These are phyloP conservation scores for Agonopterix alstromeriana DNA, from an alignment of 2,888 invertebrate genomes.

Conservation along the genomic window DNA sequence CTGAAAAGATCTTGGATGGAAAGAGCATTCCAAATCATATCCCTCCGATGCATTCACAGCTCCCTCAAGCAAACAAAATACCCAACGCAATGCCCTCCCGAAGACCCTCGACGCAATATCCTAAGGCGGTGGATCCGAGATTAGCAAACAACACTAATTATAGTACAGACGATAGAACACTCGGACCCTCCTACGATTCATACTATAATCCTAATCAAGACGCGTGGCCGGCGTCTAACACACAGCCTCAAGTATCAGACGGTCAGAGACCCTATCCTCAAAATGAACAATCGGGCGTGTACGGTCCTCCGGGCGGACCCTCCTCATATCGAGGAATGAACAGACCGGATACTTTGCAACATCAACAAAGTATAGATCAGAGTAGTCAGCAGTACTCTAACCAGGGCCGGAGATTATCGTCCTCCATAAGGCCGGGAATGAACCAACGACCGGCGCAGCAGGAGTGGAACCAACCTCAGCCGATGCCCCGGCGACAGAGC, in stretches of 20 bases:
- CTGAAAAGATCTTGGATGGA: constrained; percentile 69
- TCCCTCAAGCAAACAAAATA: constrained; percentile 60
- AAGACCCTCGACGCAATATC: constrained; percentile 46
- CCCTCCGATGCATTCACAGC: constrained; percentile 71
- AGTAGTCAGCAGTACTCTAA: constrained; percentile 49
- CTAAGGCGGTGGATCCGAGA: constrained; percentile 48
- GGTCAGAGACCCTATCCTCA: constrained; percentile 44
- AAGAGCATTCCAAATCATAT: constrained; percentile 76
- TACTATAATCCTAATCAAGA: constrained; percentile 54
- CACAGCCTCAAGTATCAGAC: constrained; percentile 40
- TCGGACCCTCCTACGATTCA: constrained; percentile 45
- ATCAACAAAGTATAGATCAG: constrained; percentile 53
- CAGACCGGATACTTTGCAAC: constrained; percentile 44
- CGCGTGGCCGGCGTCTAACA: constrained; percentile 40
- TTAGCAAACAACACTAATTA: constrained; percentile 54
- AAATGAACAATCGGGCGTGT: constrained; percentile 44
- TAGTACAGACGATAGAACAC: constrained; percentile 47
- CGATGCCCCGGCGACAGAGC: constrained; percentile 37
- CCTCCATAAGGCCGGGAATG: constrained; percentile 40
- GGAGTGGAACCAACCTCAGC: constrained; percentile 49
- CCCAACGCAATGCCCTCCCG: constrained; percentile 62
- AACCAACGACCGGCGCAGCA: constrained; percentile 49
- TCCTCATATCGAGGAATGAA: constrained; percentile 35
- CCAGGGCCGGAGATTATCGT: constrained; percentile 52
- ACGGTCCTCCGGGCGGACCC: constrained; percentile 30